Percentiles rank a stretch among this genome's conserved stretches.
phyloP scores from a whole-genome alignment of 2,797 vertebrate species.

The Phataginus tetradactyla region DNA sequence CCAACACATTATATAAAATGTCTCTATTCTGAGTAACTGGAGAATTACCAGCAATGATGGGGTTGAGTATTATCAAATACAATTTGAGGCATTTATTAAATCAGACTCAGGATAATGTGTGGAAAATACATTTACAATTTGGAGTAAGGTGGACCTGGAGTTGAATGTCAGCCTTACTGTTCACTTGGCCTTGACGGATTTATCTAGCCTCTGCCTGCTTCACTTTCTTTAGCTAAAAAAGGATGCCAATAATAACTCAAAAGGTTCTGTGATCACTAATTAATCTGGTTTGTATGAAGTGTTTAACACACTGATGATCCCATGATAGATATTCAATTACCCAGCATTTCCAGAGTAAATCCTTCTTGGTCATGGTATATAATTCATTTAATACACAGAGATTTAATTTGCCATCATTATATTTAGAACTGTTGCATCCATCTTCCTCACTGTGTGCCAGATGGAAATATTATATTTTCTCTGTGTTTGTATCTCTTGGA shows the following conservation, averaged over 20 bases:
- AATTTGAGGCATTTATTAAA: conserved; percentile 22
- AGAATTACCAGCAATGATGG: not conserved
- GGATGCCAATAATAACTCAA: not conserved
- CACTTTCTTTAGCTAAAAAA: not conserved
- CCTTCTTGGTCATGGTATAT: not conserved
- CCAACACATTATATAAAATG: conserved; percentile 20
- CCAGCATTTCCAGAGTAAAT: conserved; percentile 51
- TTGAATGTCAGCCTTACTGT: not conserved
- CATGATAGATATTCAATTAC: not conserved
- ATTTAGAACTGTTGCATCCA: conserved; percentile 13
- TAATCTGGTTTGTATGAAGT: not conserved
- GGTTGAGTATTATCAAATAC: not conserved
- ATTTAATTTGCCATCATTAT: not conserved
- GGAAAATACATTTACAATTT: not conserved
- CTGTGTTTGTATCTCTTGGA: not conserved
- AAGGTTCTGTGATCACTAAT: conserved; percentile 21
- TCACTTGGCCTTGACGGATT: not conserved
- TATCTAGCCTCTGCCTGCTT: not conserved
- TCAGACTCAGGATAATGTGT: not conserved
- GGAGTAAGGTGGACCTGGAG: not conserved
- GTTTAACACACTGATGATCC: not conserved
- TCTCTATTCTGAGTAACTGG: conserved; percentile 35
- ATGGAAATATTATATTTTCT: conserved; percentile 7
- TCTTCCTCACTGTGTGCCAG: not conserved
- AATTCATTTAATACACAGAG: not conserved